phyloP scores from a whole-genome alignment of 1,140 invertebrate genomes.

The Ceratina australensis region DNA sequence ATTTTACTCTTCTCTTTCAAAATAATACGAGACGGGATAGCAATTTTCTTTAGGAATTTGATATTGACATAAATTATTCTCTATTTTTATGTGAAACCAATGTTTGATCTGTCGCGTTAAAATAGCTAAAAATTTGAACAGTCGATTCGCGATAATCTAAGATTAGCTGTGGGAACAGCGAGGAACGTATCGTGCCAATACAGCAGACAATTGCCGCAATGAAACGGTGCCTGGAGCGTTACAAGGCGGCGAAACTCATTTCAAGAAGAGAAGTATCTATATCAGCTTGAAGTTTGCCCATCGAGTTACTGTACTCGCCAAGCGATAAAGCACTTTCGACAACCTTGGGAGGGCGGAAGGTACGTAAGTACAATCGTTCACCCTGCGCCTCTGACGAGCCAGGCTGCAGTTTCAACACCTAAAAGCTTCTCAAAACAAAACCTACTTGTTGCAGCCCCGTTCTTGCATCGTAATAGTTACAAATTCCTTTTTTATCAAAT shows the following conservation, averaged over 20 bases:
- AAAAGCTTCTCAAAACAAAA: neutral
- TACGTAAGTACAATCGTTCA: neutral
- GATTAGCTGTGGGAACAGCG: neutral
- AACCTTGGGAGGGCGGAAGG: neutral
- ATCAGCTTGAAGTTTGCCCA: slow-evolving; percentile 4
- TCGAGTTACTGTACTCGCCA: neutral
- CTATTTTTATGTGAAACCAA: too few relatives aligned
- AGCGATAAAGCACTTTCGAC: neutral
- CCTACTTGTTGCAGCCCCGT: neutral
- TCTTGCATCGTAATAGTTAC: too few relatives aligned
- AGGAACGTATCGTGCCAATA: slow-evolving; percentile 13
- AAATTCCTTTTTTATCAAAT: too few relatives aligned
- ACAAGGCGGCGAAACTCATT: slow-evolving; percentile 34
- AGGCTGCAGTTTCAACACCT: neutral
- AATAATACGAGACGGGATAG: too few relatives aligned
- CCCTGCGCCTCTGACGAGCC: neutral
- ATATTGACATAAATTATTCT: too few relatives aligned
- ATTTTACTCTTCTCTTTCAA: too few relatives aligned
- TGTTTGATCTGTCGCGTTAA: too few relatives aligned
- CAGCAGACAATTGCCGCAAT: slow-evolving; percentile 33
- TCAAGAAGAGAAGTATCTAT: slow-evolving; percentile 40
- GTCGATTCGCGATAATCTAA: too few relatives aligned
- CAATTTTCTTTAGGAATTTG: too few relatives aligned
- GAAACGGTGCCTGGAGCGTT: slow-evolving; percentile 34
- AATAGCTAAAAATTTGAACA: neutral